phyloP scores from a whole-genome alignment of 92 coral and sea anemone genomes.

The Palythoa grandis region DNA sequence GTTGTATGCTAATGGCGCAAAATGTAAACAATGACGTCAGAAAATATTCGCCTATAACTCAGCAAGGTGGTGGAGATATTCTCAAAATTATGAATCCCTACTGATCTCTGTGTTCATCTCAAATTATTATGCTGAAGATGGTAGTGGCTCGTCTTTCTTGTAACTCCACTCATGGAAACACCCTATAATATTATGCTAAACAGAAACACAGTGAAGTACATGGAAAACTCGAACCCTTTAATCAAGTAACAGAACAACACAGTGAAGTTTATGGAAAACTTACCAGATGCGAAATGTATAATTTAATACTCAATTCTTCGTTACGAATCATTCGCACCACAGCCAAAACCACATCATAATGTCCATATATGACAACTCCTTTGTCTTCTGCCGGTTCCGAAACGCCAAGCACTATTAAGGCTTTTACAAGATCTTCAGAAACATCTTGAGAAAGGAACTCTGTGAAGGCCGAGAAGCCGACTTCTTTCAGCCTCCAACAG shows the following conservation, averaged over 20 bases:
- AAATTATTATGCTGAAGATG: too few relatives aligned
- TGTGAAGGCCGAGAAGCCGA: constrained; percentile 80
- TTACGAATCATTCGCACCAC: constrained; percentile 77
- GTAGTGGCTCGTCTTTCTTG: too few relatives aligned
- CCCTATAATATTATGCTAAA: too few relatives aligned
- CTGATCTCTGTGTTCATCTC: too few relatives aligned
- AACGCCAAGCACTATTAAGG: constrained; percentile 73
- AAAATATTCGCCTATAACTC: too few relatives aligned
- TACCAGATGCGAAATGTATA: constrained; percentile 76
- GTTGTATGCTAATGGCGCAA: too few relatives aligned
- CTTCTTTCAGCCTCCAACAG: constrained; percentile 71
- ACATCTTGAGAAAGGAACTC: constrained; percentile 62
- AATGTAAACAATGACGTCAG: too few relatives aligned
- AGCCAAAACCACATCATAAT: constrained; percentile 86
- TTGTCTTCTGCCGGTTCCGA: constrained; percentile 69
- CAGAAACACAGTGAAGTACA: background rate
- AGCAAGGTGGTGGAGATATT: too few relatives aligned
- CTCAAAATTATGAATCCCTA: too few relatives aligned
- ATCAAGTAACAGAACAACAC: background rate
- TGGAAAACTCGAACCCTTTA: background rate
- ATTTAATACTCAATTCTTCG: constrained; percentile 65
- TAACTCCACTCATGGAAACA: too few relatives aligned
- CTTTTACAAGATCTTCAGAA: constrained; percentile 67
- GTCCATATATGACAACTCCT: constrained; percentile 84
- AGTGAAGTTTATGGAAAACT: background rate